Conservation (phyloP, 1,140 invertebrate species). For the Drosophila lini region DNA sequence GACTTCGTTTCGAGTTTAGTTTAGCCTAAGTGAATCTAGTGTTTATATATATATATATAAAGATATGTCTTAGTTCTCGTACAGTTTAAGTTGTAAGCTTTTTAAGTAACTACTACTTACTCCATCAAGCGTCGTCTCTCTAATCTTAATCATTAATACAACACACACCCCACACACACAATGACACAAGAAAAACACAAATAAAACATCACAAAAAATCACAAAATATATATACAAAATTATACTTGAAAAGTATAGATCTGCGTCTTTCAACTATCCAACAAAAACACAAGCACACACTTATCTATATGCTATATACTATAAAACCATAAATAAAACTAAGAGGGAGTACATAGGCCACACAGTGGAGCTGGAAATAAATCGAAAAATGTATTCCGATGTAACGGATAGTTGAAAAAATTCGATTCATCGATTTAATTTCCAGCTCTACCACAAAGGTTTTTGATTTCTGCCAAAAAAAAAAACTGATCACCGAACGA, state of each 20-base stretch:
- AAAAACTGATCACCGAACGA: slow-evolving; percentile 28
- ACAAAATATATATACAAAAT: slow-evolving; percentile 50
- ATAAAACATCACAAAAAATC: slow-evolving; percentile 54
- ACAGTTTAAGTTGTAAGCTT: slow-evolving; percentile 74
- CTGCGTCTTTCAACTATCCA: slow-evolving; percentile 54
- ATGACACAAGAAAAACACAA: slow-evolving; percentile 40
- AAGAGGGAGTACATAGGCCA: slow-evolving; percentile 34
- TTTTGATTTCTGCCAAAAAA: slow-evolving; percentile 30
- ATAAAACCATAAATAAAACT: slow-evolving; percentile 27
- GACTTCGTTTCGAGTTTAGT: slow-evolving; percentile 68
- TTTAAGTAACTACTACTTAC: slow-evolving; percentile 58
- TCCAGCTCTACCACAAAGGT: slow-evolving; percentile 29
- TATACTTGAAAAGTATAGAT: slow-evolving; percentile 64
- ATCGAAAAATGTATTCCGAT: no score
- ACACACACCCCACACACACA: slow-evolving; percentile 25
- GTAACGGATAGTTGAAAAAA: no score
- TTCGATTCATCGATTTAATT: no score
- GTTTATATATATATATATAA: slow-evolving; percentile 69
- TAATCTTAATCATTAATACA: slow-evolving; percentile 54
- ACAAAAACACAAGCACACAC: slow-evolving; percentile 9
- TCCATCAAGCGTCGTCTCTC: slow-evolving; percentile 59
- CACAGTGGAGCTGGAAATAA: background rate
- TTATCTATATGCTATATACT: slow-evolving; percentile 37
- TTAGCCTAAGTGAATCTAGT: slow-evolving; percentile 79
- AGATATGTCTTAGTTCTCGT: slow-evolving; percentile 68